Evolutionary conservation across 2,888 invertebrate genomes (phyloP), one percentile per base, ranked within the genome.

Genomic region (Acanthacorydalis orientalis): DNA sequence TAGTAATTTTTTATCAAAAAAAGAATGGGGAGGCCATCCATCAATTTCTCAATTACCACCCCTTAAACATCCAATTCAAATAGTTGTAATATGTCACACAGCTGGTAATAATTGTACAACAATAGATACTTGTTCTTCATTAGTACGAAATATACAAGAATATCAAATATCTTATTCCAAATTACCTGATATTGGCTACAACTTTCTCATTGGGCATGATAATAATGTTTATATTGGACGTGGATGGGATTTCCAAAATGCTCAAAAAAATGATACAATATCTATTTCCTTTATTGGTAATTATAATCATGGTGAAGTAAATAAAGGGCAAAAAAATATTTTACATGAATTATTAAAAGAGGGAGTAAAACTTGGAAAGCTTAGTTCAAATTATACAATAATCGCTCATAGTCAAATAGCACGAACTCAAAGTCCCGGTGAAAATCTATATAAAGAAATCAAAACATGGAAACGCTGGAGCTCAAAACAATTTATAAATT

Each of bases 161-260:
- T 23, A 48, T 58, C 66, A 73, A 43, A 64, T 69, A 48, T 59
- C 60, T 1, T 60, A 60, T 48, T 61, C 64, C 51, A 59, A 58
- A 31, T 58, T 65, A 45, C 63, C 66, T 2, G 73, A 74, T 56
- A 68, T 74, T 47, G 63, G 61, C 8, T 65, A 64, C 53, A 67
- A 63, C 53, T 73, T 70, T 50, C 53, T 74, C 53, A 65, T 77
- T 46, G 75, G 74, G 7, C 68, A 70, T 34, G 75, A 76, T 59
- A 75, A 72, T 7, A 65, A 65, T 50, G 60, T 73, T 33, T 74
- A 72, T 55, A 68, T 68, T 43, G 73, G 72, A 31, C 63, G 73
- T 49, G 72, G 72, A 51, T 74, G 68, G 72, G 63, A 67, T 49
- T 63, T 61, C 38, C 64, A 66, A 44, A 76, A 75, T 49, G 68